Evolutionary conservation across 2,113 vertebrate genomes (phyloP), one percentile per base, ranked within the genome.

Genomic region (Puntigrus tetrazona): DNA sequence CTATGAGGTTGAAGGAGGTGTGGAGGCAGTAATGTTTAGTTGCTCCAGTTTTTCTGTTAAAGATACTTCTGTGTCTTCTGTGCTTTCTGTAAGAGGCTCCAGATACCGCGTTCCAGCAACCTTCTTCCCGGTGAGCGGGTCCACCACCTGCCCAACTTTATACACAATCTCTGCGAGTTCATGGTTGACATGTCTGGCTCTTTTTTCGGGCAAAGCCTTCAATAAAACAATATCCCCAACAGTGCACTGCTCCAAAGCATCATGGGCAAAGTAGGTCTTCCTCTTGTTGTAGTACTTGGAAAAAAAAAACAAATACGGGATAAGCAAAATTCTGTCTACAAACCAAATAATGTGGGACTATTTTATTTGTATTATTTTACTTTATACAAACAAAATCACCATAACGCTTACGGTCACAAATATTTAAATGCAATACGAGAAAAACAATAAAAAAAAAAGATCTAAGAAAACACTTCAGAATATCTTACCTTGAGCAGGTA

Each of bases 201-300:
- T 94, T 16, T 94, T 85, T 84, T 96, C 95, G 0, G 95, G 92
- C 78, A 99, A 90, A 63, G 97, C 97, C 90, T 95, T 98, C 88
- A 99, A 94, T 36, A 99, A 96, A 77, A 99, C 97, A 1, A 98
- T 92, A 86, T 99, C 98, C 87, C 98, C 98, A 47, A 96, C 89
- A 0, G 94, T 95, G 91, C 97, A 98, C 89, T 97, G 96, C 88
- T 95, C 92, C 90, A 96, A 90, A 0, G 96, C 93, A 82, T 99
- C 98, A 0, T 99, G 97, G 70, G 97, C 98, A 92, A 99, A 99
- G 88, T 99, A 99, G 0, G 98, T 99, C 93, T 97, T 99, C 79
- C 97, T 93, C 90, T 98, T 98, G 94, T 98, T 99, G 92, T 95
- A 99, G 91, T 95, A 99, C 98, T 99, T 90, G 7, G 14, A 88